Evolutionary conservation across 1,140 invertebrate species (phyloP).

Genomic region (Argopecten irradians): DNA sequence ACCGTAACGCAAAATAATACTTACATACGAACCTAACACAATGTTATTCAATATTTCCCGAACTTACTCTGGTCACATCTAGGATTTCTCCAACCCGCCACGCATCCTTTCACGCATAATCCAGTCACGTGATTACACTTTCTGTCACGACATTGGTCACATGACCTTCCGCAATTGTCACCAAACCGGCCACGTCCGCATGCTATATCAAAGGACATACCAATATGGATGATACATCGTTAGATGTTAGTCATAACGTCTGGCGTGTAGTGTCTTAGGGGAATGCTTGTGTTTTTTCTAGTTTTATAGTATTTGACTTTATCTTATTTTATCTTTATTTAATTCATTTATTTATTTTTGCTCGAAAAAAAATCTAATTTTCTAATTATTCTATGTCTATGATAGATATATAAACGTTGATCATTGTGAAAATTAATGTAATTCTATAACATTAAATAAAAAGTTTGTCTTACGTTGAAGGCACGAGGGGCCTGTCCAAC

Average conservation of each 20-base stretch:
- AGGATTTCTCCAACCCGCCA: constrained; percentile 40
- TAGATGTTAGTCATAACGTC: neutral
- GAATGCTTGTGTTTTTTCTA: neutral
- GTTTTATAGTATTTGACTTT: neutral
- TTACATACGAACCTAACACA: neutral
- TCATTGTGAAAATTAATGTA: no score
- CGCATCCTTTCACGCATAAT: constrained; percentile 41
- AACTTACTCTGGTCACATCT: constrained; percentile 35
- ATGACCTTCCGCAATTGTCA: constrained; percentile 39
- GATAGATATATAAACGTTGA: no score
- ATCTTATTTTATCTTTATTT: neutral
- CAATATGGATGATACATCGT: neutral
- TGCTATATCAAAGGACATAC: constrained; percentile 31
- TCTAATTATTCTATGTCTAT: no score
- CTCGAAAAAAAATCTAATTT: no score
- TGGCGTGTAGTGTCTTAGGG: neutral
- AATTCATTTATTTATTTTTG: no score
- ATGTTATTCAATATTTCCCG: neutral
- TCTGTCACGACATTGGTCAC: constrained; percentile 33
- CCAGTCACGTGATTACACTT: constrained; percentile 45
- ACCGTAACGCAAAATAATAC: neutral
- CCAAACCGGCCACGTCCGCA: constrained; percentile 39
- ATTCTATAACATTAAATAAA: neutral
- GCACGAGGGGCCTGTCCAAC: constrained; percentile 49
- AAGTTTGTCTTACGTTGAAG: constrained; percentile 42